Conservation (phyloP, 2,797 vertebrate species). For the Gouania willdenowi region DNA sequence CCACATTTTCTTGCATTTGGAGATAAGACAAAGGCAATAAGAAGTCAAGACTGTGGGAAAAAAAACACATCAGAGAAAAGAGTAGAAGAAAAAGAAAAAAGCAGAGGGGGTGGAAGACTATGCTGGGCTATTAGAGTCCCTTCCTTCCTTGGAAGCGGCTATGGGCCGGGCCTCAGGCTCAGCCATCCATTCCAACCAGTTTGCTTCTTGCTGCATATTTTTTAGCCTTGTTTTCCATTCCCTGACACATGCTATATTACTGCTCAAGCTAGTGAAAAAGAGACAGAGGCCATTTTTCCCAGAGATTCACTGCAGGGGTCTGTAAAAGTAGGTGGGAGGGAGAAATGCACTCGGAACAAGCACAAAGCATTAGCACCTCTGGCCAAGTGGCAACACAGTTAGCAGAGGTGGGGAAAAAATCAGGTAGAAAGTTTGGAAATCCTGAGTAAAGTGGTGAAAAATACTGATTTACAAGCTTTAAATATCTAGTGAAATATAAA, state of each 20-base stretch:
- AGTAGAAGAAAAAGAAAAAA: constrained; percentile 17
- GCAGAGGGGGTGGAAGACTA: constrained; percentile 5
- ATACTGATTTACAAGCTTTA: too few relatives aligned
- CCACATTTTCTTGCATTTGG: constrained; percentile 38
- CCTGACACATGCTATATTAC: constrained; percentile 77
- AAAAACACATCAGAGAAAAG: constrained; percentile 43
- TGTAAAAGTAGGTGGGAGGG: constrained; percentile 24
- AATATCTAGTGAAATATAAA: too few relatives aligned
- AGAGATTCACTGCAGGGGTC: constrained; percentile 69
- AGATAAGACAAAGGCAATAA: constrained; percentile 45
- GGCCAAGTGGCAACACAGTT: constrained; percentile 59
- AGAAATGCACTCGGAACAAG: constrained; percentile 52
- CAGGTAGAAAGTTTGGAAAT: constrained; percentile 49
- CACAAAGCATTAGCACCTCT: constrained; percentile 61
- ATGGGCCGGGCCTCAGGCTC: constrained; percentile 58
- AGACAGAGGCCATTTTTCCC: constrained; percentile 68
- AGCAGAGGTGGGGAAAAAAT: constrained; percentile 9
- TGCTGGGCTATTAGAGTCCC: constrained; percentile 70
- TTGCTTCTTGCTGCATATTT: constrained; percentile 78
- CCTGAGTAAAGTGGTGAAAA: background rate
- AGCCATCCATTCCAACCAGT: constrained; percentile 76
- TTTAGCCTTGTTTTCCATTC: constrained; percentile 77
- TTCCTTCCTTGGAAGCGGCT: constrained; percentile 66
- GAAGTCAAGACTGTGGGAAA: constrained; percentile 33
- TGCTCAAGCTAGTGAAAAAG: constrained; percentile 66